A percentile compares a stretch with the other conserved stretches of the same genome.
phyloP scores from a whole-genome alignment of 2,113 vertebrate genomes.

The Perca fluviatilis region DNA sequence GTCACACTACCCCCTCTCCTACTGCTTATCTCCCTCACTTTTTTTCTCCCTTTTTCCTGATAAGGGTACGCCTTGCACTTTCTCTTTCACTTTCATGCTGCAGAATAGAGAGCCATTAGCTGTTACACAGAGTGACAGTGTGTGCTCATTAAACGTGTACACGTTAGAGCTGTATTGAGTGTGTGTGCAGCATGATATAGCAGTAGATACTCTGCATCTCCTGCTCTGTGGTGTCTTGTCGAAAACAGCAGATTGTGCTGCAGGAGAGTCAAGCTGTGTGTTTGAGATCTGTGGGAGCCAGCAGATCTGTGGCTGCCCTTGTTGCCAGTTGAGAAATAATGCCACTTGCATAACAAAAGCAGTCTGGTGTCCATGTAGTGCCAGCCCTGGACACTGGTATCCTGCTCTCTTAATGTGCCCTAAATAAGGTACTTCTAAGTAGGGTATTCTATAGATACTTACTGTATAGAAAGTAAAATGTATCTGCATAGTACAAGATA shows the following conservation, averaged over 20 bases:
- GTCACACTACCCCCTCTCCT: neutral
- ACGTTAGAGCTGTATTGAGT: neutral
- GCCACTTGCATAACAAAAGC: conserved; percentile 7
- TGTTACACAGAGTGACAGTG: conserved; percentile 25
- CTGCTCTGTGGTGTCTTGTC: conserved; percentile 6
- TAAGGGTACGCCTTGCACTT: conserved; percentile 41
- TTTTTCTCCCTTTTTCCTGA: conserved; percentile 38
- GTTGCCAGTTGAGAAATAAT: conserved; percentile 27
- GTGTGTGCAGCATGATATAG: conserved; percentile 12
- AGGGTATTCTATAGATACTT: neutral
- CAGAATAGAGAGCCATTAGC: conserved; percentile 23
- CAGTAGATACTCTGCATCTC: neutral
- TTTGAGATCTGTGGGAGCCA: neutral
- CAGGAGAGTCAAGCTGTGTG: conserved; percentile 26
- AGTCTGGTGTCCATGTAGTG: neutral
- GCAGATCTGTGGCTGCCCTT: conserved; percentile 16
- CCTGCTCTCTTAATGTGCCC: neutral
- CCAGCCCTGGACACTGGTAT: neutral
- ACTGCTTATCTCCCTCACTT: conserved; percentile 46
- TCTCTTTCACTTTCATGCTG: conserved; percentile 45
- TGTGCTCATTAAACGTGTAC: conserved; percentile 21
- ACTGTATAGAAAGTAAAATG: neutral
- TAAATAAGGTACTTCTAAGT: neutral
- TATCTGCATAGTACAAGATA: neutral
- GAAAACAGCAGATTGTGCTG: conserved; percentile 30